Base-by-base conservation (phyloP, 1,140 invertebrate species). In the Trichomalopsis sarcophagae region DNA sequence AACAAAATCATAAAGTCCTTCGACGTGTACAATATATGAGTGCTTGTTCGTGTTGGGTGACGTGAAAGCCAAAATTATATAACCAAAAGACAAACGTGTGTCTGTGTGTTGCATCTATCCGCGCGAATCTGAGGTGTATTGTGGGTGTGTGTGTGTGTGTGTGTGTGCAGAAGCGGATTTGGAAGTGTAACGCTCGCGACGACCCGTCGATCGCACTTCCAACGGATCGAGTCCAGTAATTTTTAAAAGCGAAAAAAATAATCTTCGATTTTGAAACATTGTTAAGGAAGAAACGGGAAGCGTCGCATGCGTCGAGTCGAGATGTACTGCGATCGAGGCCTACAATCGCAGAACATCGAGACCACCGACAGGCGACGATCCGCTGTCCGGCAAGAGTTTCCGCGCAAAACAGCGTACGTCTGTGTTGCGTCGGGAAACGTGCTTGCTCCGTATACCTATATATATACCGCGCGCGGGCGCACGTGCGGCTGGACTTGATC, bases 261-360 rank as follows among this genome's bases (percentile, higher is more conserved):
- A 21, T 17, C 5, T 55, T 55, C 14, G 5, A 55, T 21, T 55
- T 17, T 14, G 50, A 17, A 21, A 55, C 17, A 21, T n/a, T n/a
- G n/a, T n/a, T n/a, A 21, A n/a, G 2, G 2, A 23, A 79, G 4
- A 1, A 11, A 79, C 30, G 62, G 4, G n/a, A 71, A 55, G 27
- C 81, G 50, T 66, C 73, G 73, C 62, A 23, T 68, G 36, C 88
- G 87, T 88, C 89, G 86, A 89, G 89, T 88, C 85, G 87, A 87
- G 89, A 91, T 90, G 89, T 89, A 88, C 84, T 87, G 88, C 88
- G 89, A 93, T 89, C 89, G 92, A 93, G 92, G 92, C 92, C 92
- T 93, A 90, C 92, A 89, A 90, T 93, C 91, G 89, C 89, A 88
- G 86, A 85, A 89, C 90, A 91, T 91, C 90, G 81, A 86, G 84